Percentiles rank a stretch among this genome's conserved stretches.
phyloP scores from a whole-genome alignment of 2,113 vertebrate genomes.

The Myocastor coypus region DNA sequence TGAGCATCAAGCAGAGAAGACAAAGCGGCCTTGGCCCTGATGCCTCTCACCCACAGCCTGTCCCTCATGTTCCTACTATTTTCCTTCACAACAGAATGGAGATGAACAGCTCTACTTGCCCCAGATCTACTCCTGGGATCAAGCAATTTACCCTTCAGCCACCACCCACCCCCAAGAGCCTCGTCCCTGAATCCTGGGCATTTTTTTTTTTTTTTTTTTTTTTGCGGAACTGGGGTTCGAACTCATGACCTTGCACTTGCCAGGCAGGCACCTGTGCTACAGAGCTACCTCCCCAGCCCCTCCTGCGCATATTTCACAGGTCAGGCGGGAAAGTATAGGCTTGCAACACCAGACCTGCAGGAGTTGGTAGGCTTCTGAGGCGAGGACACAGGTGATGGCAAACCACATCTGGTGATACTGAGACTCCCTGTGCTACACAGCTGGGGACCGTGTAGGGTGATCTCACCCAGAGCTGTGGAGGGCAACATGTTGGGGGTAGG shows the following conservation, averaged over 20 bases:
- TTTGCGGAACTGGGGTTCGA: no score
- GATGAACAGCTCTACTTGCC: background rate
- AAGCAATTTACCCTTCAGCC: background rate
- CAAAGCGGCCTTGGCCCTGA: background rate
- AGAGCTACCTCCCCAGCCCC: no score
- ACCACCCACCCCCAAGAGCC: no score
- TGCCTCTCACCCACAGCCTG: background rate
- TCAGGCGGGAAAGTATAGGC: background rate
- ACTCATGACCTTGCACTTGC: no score
- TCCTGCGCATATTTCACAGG: background rate
- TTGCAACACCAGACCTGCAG: background rate
- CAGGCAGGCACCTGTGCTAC: no score
- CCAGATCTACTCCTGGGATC: background rate
- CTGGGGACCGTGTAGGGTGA: background rate
- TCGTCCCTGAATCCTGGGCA: background rate
- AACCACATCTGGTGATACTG: background rate
- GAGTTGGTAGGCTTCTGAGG: background rate
- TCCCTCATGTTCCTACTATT: rapidly evolving
- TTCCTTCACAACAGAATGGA: background rate
- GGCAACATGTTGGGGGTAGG: background rate
- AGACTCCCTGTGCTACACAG: background rate
- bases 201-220: no score
- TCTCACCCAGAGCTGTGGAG: background rate
- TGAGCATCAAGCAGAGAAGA: background rate
- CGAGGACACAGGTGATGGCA: background rate